A percentile compares a stretch with the other conserved stretches of the same genome.
Conservation (phyloP, 2,888 invertebrate species). For the Thelaira solivaga region DNA sequence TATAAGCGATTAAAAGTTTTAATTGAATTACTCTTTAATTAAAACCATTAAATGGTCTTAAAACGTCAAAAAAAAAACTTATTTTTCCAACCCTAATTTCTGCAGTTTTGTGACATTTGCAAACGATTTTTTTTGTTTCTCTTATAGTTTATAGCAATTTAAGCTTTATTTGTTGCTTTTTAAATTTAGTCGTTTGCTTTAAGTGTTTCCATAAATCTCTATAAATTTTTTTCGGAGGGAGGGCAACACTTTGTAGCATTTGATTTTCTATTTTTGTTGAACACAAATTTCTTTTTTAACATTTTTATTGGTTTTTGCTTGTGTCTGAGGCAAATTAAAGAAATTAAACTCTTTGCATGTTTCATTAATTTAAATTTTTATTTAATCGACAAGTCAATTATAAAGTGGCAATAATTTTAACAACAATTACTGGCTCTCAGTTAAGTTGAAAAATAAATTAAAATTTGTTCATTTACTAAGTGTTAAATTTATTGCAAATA, state of each 20-base stretch:
- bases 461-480: no score
- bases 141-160: not conserved
- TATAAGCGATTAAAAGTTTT: conserved; percentile 31
- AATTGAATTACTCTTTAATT: conserved; percentile 54
- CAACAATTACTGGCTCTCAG: no score
- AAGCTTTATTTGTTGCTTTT: not conserved
- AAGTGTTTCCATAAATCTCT: conserved; percentile 53
- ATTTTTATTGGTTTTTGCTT: not conserved
- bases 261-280: not conserved
- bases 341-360: conserved; percentile 30
- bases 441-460: no score
- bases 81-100: not conserved
- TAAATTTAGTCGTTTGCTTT: conserved; percentile 13
- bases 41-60: conserved; percentile 26
- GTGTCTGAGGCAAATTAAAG: not conserved
- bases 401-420: no score
- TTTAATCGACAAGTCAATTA: no score
- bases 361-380: conserved; percentile 29
- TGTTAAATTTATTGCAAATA: no score
- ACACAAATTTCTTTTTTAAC: not conserved
- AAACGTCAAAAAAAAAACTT: conserved; percentile 25
- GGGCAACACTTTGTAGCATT: conserved; percentile 19
- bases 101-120: not conserved
- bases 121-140: not conserved
- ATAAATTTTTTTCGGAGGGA: not conserved